Conservation (phyloP, 1,140 invertebrate species). For the Zelostemma sp. region DNA sequence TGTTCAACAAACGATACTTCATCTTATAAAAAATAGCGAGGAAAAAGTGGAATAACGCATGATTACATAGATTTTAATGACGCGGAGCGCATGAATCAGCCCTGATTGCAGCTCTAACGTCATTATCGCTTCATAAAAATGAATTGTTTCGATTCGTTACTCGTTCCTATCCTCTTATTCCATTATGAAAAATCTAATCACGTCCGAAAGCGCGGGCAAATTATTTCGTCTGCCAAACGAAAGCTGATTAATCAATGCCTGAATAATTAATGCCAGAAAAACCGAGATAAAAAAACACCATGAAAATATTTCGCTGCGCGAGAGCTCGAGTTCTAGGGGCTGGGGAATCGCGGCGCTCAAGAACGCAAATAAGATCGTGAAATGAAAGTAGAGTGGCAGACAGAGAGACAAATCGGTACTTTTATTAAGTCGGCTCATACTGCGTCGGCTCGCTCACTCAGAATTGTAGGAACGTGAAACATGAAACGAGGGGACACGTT, state of each 20-base stretch:
- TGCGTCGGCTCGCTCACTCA: conserved; percentile 63
- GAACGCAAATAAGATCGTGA: conserved; percentile 27
- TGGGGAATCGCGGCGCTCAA: conserved; percentile 4
- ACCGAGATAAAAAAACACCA: not conserved
- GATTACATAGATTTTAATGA: not conserved
- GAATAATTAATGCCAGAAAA: not conserved
- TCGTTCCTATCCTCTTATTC: not conserved
- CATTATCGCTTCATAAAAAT: not conserved
- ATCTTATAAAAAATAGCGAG: not conserved
- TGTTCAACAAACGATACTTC: not conserved
- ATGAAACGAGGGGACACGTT: conserved; percentile 63
- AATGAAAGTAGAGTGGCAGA: conserved; percentile 47
- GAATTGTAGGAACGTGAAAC: conserved; percentile 65
- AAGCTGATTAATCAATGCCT: not conserved
- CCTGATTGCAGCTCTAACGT: not conserved
- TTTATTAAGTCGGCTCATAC: conserved; percentile 66
- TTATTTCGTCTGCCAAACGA: not conserved
- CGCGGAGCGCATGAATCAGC: not conserved
- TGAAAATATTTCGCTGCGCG: conserved; percentile 6
- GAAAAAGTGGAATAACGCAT: not conserved
- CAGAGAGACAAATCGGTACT: conserved; percentile 55
- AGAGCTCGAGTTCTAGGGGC: not conserved
- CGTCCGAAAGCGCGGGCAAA: not conserved
- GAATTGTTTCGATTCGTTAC: not conserved
- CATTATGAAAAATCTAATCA: not conserved